These are phyloP conservation scores for Sternotherus odoratus DNA, from an alignment of 2,797 vertebrate species.

Conservation along the genomic window DNA sequence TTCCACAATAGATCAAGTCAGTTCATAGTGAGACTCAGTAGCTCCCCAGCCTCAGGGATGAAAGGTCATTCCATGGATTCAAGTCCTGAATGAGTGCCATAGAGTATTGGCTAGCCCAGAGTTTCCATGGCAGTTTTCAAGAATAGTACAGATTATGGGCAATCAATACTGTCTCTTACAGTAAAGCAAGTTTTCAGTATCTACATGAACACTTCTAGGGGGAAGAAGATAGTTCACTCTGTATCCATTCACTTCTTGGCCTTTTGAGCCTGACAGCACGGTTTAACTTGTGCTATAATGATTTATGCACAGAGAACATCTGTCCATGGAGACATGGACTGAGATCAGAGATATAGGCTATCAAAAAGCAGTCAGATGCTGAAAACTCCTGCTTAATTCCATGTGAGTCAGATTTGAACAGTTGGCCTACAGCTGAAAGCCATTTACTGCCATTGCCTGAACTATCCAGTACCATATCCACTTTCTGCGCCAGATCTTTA, in stretches of 20 bases:
- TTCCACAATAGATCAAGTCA: not conserved
- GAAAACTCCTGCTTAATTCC: not conserved
- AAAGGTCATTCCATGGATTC: not conserved
- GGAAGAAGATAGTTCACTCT: not conserved
- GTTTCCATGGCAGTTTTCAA: not conserved
- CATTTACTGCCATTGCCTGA: not conserved
- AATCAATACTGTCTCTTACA: not conserved
- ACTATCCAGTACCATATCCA: not conserved
- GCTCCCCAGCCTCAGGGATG: accelerated
- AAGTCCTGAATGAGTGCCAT: accelerated
- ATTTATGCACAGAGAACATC: not conserved
- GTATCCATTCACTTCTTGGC: not conserved
- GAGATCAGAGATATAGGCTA: not conserved
- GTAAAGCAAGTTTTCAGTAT: not conserved
- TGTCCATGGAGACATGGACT: not conserved
- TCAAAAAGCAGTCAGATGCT: not conserved
- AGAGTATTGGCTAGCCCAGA: not conserved
- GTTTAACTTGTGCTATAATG: accelerated
- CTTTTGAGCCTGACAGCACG: not conserved
- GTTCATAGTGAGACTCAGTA: not conserved
- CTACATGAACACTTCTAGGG: not conserved
- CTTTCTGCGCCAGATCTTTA: not conserved
- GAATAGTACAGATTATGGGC: not conserved
- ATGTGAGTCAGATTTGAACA: not conserved
- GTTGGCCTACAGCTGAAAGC: accelerated